Conservation (phyloP, 1,140 invertebrate species). For the Anoplophora glabripennis region DNA sequence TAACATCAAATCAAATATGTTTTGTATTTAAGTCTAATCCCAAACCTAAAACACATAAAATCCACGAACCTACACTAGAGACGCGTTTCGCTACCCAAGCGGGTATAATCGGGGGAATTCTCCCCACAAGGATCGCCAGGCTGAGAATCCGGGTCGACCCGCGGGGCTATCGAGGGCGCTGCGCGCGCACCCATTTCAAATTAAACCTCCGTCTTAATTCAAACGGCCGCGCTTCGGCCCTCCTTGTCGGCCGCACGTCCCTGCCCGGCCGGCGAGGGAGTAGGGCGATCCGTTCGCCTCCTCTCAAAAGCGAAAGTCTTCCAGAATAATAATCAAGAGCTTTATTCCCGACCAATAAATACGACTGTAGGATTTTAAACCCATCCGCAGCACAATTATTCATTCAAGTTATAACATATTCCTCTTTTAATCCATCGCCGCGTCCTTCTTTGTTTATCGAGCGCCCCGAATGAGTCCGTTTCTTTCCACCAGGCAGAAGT, state of each 20-base stretch:
- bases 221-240: slow-evolving; percentile 12
- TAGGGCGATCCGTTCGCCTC: slow-evolving; percentile 9
- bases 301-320: slow-evolving; percentile 41
- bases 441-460: slow-evolving; percentile 45
- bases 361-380: slow-evolving; percentile 47
- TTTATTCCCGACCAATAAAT: slow-evolving; percentile 45
- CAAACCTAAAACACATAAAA: too few species aligned
- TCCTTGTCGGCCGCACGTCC: slow-evolving; percentile 8
- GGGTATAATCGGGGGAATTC: too few species aligned
- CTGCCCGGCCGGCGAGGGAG: neutral
- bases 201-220: slow-evolving; percentile 29
- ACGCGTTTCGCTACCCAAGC: too few species aligned
- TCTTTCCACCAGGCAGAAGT: slow-evolving; percentile 46
- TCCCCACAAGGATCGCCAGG: too few species aligned
- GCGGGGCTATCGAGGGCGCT: slow-evolving; percentile 2
- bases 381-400: slow-evolving; percentile 48
- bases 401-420: slow-evolving; percentile 49
- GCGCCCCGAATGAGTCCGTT: slow-evolving; percentile 44
- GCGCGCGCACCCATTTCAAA: slow-evolving; percentile 25
- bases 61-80: too few species aligned
- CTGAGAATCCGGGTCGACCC: too few species aligned
- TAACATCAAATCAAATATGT: too few species aligned
- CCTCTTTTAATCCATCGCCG: slow-evolving; percentile 43
- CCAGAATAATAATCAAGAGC: slow-evolving; percentile 41
- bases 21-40: too few species aligned